Conservation (phyloP, 2,888 invertebrate species). For the Leptarthrus brevirostris region DNA sequence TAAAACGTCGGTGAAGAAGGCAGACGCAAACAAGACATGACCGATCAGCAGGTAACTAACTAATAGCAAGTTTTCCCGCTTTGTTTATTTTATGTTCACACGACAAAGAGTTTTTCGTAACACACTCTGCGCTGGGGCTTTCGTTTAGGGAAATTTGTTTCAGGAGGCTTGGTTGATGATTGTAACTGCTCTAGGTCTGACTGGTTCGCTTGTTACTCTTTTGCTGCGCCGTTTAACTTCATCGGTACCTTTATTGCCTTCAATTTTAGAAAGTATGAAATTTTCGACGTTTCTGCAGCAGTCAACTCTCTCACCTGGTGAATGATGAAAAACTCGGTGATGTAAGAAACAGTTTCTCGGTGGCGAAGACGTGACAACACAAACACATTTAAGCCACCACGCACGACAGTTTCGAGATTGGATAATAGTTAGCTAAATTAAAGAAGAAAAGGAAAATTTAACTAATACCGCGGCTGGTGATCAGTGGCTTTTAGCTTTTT, state of each 20-base stretch:
- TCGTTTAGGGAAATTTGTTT: slow-evolving; percentile 37
- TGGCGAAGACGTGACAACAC: slow-evolving; percentile 39
- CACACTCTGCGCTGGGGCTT: not conserved
- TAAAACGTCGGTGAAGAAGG: slow-evolving; percentile 20
- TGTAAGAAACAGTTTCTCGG: slow-evolving; percentile 35
- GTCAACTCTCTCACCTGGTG: slow-evolving; percentile 40
- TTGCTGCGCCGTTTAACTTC: not conserved
- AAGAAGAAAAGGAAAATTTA: slow-evolving; percentile 14
- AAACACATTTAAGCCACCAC: slow-evolving; percentile 19
- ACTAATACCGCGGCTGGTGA: not conserved
- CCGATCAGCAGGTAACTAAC: not conserved
- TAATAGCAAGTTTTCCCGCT: slow-evolving; percentile 28
- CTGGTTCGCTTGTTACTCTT: not conserved
- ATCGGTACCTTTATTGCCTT: slow-evolving; percentile 11
- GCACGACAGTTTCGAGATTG: slow-evolving; percentile 23
- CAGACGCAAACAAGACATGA: slow-evolving; percentile 15
- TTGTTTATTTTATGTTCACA: slow-evolving; percentile 27
- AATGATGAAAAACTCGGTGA: slow-evolving; percentile 39
- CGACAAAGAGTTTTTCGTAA: slow-evolving; percentile 8
- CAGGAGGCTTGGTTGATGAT: not conserved
- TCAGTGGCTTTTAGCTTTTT: slow-evolving; percentile 3
- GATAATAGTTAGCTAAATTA: slow-evolving; percentile 40
- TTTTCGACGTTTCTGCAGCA: slow-evolving; percentile 21
- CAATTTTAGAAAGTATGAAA: slow-evolving; percentile 45
- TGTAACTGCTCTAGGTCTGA: not conserved